These are phyloP conservation scores for Typhlichthys eigenmanni DNA, from an alignment of 2,797 vertebrate genomes.

Conservation along the genomic window DNA sequence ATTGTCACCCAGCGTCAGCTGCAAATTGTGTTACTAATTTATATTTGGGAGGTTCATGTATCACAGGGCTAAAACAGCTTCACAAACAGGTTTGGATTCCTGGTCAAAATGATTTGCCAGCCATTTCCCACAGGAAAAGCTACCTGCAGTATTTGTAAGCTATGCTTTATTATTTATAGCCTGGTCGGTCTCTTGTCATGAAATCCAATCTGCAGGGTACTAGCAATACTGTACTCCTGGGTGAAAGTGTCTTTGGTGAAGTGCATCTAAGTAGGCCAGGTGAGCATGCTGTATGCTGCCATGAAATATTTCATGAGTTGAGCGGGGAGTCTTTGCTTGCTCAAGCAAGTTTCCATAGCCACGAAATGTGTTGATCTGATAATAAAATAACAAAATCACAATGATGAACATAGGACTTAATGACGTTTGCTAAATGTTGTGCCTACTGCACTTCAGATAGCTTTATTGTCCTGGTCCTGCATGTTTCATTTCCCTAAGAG, in stretches of 20 bases:
- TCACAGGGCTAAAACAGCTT: not conserved
- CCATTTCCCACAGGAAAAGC: constrained; percentile 20
- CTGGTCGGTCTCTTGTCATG: constrained; percentile 36
- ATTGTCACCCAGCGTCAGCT: not conserved
- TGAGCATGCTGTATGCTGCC: not conserved
- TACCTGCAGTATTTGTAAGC: constrained; percentile 12
- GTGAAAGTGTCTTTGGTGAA: constrained; percentile 50
- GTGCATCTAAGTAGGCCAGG: constrained; percentile 48
- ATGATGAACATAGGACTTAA: too few species aligned
- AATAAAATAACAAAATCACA: too few species aligned
- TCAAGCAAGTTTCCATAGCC: not conserved
- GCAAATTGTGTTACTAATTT: too few species aligned
- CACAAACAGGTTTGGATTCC: not conserved
- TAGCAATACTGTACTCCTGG: constrained; percentile 10
- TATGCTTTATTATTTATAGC: constrained; percentile 59
- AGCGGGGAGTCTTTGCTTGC: constrained; percentile 12
- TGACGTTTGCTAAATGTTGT: too few species aligned
- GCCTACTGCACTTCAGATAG: too few species aligned
- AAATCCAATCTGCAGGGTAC: constrained; percentile 50
- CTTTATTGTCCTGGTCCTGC: too few species aligned
- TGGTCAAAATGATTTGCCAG: constrained; percentile 6
- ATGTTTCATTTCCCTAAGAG: too few species aligned
- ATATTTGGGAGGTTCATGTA: too few species aligned
- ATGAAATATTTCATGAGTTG: constrained; percentile 35
- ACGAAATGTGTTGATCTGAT: not conserved